phyloP scores from a whole-genome alignment of 2,888 invertebrate genomes.

The Yponomeuta plumbellus region DNA sequence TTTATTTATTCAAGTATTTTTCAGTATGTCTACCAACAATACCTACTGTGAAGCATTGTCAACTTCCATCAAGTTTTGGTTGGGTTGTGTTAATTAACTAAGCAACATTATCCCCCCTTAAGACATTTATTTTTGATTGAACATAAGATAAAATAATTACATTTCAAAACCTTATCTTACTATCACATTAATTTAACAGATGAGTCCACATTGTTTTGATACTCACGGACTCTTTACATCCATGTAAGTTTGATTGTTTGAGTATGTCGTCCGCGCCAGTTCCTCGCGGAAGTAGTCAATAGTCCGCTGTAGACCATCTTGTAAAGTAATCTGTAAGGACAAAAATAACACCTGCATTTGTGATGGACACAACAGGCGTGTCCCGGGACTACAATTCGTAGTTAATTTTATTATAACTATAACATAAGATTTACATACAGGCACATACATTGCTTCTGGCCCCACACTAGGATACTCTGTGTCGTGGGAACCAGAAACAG shows the following conservation, averaged over 20 bases:
- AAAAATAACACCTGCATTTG: slow-evolving; percentile 10
- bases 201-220: not conserved
- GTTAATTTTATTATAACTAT: no score
- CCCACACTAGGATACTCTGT: no score
- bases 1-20: no score
- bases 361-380: not conserved
- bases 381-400: no score
- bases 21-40: no score
- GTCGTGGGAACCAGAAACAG: no score
- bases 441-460: no score
- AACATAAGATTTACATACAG: no score
- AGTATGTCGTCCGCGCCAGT: slow-evolving; percentile 75
- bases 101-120: not conserved
- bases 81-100: no score
- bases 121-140: slow-evolving; percentile 17
- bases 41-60: no score
- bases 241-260: slow-evolving; percentile 69
- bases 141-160: slow-evolving; percentile 18
- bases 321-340: slow-evolving; percentile 80
- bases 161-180: slow-evolving; percentile 34
- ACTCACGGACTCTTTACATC: slow-evolving; percentile 32
- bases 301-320: slow-evolving; percentile 92
- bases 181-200: slow-evolving; percentile 52
- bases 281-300: slow-evolving; percentile 96
- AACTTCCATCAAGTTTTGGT: no score